Evolutionary conservation across 2,113 vertebrate species (phyloP), one percentile per base, ranked within the genome.

Genomic region (Brachyhypopomus occidentalis): DNA sequence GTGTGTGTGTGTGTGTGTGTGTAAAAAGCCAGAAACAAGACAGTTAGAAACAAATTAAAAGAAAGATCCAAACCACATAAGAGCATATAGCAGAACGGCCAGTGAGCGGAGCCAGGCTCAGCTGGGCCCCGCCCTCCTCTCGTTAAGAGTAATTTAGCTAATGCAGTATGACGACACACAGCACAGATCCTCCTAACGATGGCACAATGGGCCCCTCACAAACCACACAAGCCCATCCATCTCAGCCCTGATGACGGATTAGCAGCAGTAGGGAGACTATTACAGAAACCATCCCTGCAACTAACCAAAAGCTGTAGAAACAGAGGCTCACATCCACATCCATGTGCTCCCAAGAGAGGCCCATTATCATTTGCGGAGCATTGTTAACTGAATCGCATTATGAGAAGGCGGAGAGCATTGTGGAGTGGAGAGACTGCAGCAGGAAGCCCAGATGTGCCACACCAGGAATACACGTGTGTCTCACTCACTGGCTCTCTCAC

Each of bases 141-240:
- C 84, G 82, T 85, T 78, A 85, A 85, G 79, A 78, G 79, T 78
- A 75, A 85, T 82, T 82, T 82, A 76, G 74, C 75, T 79, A 82
- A 78, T 82, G 84, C 58, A 85, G 52, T 75, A 74, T 85, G 84
- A 82, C 75, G 75, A 82, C 70, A 78, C 52, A 58, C 55, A 25
- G 73, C 69, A 75, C 45, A 60, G 80, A 78, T 77, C 69, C 58
- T 75, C 70, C 75, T 82, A 85, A 85, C 81, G 79, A 78, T 69
- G 36, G 60, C 71, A 74, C 38, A 41, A 75, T 63, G 75, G 67
- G 78, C 62, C 74, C 60, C 56, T 12, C 27, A 64, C 58, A 78
- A 62, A 58, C 55, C 25, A 45, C 58, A 72, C 22, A 77, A 79
- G 48, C 20, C 75, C 74, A 75, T 82, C 72, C 66, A 77, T 80